Conservation (phyloP, 1,140 invertebrate species). For the Leguminivora glycinivorella region DNA sequence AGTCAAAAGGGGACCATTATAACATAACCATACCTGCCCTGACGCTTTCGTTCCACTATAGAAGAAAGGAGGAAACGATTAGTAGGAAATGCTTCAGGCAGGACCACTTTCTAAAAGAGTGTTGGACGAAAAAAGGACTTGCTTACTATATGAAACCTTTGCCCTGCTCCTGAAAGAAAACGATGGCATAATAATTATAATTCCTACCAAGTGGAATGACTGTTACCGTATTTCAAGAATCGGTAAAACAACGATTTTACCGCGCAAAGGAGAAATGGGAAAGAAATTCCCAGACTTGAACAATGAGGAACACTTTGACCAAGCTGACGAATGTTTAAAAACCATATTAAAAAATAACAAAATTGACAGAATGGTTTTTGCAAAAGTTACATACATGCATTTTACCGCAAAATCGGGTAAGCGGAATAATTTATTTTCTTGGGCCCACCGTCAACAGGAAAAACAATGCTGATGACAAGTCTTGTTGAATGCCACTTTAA, state of each 20-base stretch:
- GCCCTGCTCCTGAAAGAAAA: too few relatives aligned
- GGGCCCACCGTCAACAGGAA: background rate
- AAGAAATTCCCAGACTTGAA: background rate
- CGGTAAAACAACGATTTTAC: constrained; percentile 16
- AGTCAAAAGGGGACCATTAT: too few relatives aligned
- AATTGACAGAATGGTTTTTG: background rate
- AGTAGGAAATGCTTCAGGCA: too few relatives aligned
- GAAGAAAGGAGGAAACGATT: too few relatives aligned
- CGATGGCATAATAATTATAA: too few relatives aligned
- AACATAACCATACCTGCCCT: too few relatives aligned
- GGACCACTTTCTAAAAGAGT: too few relatives aligned
- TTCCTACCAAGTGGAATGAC: too few relatives aligned
- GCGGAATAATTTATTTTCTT: constrained; percentile 4
- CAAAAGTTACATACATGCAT: background rate
- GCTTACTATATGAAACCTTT: too few relatives aligned
- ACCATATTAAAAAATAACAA: background rate
- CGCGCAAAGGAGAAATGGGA: background rate
- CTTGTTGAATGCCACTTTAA: constrained; percentile 20
- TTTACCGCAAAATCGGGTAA: background rate
- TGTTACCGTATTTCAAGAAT: constrained; percentile 13
- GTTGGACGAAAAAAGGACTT: too few relatives aligned
- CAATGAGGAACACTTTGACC: background rate
- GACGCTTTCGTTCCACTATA: too few relatives aligned
- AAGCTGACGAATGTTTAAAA: background rate
- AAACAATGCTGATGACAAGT: constrained; percentile 13